phyloP scores from a whole-genome alignment of 2,888 invertebrate genomes.

The Polyommatus iphigenia region DNA sequence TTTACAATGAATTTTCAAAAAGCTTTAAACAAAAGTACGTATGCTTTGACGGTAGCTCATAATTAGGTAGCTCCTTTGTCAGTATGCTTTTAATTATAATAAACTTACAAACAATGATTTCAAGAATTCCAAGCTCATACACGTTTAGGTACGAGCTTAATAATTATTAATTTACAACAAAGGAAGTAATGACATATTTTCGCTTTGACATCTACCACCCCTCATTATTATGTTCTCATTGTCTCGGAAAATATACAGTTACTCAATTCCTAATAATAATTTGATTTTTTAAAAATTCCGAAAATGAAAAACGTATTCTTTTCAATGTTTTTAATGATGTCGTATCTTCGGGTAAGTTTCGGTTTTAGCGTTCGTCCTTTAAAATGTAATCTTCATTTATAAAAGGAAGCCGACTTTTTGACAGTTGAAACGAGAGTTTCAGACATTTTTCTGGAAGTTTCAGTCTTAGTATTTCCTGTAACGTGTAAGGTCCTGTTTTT shows the following conservation, averaged over 20 bases:
- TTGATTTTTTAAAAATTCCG: slow-evolving; percentile 4
- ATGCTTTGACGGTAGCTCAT: not conserved
- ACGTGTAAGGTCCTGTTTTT: not conserved
- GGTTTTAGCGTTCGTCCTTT: slow-evolving; percentile 7
- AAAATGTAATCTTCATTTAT: not conserved
- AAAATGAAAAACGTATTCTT: not conserved
- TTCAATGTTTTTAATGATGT: slow-evolving; percentile 12
- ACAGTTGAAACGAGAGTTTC: not conserved
- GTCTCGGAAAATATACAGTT: not conserved
- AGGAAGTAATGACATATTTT: slow-evolving; percentile 27
- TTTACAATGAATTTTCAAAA: not conserved
- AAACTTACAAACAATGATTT: slow-evolving; percentile 4
- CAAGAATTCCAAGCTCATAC: slow-evolving; percentile 6
- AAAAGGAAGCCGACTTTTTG: slow-evolving; percentile 2
- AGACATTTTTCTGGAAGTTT: not conserved
- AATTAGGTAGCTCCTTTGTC: slow-evolving; percentile 1
- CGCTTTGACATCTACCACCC: slow-evolving; percentile 19
- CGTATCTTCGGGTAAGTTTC: slow-evolving; percentile 3
- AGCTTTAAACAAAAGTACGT: not conserved
- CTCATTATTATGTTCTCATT: slow-evolving; percentile 12
- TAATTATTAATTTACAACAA: slow-evolving; percentile 22
- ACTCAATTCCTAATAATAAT: slow-evolving; percentile 17
- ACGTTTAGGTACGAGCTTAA: not conserved
- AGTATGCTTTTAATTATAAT: not conserved
- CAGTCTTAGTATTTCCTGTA: not conserved